phyloP scores from a whole-genome alignment of 2,113 vertebrate genomes.

The Sphaerodactylus townsendi region DNA sequence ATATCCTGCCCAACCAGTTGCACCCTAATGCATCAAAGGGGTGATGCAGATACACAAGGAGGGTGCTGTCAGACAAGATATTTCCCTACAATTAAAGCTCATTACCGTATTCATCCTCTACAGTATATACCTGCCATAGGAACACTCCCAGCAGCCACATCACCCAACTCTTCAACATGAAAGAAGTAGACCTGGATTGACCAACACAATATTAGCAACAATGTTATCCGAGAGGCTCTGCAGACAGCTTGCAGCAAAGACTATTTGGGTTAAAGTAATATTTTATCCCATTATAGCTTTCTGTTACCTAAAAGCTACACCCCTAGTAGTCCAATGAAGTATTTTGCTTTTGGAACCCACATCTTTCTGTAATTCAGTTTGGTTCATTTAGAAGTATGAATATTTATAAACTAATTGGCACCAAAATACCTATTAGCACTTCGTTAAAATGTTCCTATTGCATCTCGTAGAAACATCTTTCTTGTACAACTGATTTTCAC shows the following conservation, averaged over 20 bases:
- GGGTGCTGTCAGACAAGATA: neutral
- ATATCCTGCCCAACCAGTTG: neutral
- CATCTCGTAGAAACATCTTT: neutral
- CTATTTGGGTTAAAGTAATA: neutral
- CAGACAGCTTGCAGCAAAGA: conserved; percentile 5
- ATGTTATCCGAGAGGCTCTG: fast-evolving
- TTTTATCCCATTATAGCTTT: neutral
- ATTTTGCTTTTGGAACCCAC: conserved; percentile 17
- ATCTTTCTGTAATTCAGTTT: conserved; percentile 1
- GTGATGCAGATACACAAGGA: neutral
- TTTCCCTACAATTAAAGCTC: neutral
- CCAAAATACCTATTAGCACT: neutral
- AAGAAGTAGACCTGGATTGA: neutral
- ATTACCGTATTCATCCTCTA: neutral
- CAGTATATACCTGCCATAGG: neutral
- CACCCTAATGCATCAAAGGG: neutral
- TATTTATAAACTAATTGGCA: neutral
- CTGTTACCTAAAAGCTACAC: conserved; percentile 28
- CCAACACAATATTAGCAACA: neutral
- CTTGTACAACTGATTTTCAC: neutral
- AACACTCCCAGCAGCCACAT: neutral
- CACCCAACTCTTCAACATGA: conserved; percentile 9
- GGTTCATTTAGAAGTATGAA: neutral
- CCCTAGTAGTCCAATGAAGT: neutral
- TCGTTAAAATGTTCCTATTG: conserved; percentile 20